A percentile compares a stretch with the other conserved stretches of the same genome.
These are phyloP conservation scores for Pseudonaja textilis DNA, from an alignment of 2,113 vertebrate genomes.

Conservation along the genomic window DNA sequence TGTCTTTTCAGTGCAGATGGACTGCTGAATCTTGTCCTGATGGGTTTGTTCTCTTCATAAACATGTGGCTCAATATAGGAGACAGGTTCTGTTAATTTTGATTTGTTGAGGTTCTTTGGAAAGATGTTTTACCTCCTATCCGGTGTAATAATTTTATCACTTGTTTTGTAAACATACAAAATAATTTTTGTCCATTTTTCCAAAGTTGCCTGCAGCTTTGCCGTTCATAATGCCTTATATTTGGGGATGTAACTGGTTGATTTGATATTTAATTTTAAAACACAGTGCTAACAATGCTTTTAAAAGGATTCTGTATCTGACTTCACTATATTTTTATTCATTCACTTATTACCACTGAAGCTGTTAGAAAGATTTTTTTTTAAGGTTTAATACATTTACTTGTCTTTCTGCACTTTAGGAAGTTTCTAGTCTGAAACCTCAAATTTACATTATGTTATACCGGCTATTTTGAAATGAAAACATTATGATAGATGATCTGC, in stretches of 20 bases:
- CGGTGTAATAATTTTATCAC: neutral
- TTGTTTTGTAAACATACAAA: neutral
- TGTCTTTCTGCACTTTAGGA: conserved; percentile 28
- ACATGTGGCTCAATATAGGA: too few species aligned
- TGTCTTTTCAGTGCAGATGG: too few species aligned
- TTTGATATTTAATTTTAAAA: neutral
- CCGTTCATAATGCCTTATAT: neutral
- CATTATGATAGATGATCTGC: conserved; percentile 19
- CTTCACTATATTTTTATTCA: neutral
- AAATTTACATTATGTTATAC: conserved; percentile 25
- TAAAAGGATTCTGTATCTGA: conserved; percentile 11
- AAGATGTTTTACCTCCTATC: neutral
- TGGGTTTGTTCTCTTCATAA: too few species aligned
- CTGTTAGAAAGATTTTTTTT: conserved; percentile 21
- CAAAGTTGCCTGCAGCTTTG: neutral
- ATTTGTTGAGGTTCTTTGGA: neutral
- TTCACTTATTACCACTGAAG: conserved; percentile 32
- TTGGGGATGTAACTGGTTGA: neutral
- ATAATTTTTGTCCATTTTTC: neutral
- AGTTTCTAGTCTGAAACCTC: conserved; percentile 15
- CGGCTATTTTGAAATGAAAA: conserved; percentile 31
- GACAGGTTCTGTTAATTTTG: neutral
- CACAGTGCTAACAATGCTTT: conserved; percentile 11
- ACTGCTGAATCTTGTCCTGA: too few species aligned
- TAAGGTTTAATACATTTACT: conserved; percentile 25